phyloP scores from a whole-genome alignment of 2,797 vertebrate genomes.

The Periparus ater region DNA sequence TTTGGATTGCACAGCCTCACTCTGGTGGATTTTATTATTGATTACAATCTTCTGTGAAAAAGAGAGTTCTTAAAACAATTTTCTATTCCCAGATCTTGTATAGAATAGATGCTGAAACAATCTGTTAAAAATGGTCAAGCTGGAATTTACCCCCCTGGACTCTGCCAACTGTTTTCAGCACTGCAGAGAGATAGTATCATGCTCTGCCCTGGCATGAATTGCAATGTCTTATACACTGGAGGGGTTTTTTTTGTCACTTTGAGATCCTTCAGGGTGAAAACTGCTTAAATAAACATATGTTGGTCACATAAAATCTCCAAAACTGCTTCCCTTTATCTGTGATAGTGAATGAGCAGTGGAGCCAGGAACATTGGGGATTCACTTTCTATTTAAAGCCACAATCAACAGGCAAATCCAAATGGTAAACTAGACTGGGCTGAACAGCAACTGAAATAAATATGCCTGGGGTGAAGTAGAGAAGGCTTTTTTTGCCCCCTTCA shows the following conservation, averaged over 20 bases:
- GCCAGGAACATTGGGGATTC: not conserved
- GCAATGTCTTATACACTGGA: not conserved
- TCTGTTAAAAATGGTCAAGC: not conserved
- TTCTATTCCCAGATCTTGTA: not conserved
- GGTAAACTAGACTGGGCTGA: slow-evolving; percentile 10
- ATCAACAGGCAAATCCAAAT: slow-evolving; percentile 20
- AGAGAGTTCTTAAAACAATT: not conserved
- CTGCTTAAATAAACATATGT: not conserved
- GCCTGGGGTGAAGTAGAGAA: not conserved
- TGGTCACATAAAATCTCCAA: not conserved
- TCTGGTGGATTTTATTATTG: not conserved
- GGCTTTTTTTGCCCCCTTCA: not conserved
- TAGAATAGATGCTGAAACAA: not conserved
- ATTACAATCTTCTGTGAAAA: not conserved
- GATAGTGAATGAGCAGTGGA: not conserved
- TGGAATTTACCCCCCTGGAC: not conserved
- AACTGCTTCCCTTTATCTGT: not conserved
- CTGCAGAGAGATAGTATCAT: not conserved
- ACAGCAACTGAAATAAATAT: slow-evolving; percentile 11
- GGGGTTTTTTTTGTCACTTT: not conserved
- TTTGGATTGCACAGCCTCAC: not conserved
- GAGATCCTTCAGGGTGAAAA: not conserved
- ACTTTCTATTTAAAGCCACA: slow-evolving; percentile 18
- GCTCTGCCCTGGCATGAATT: not conserved
- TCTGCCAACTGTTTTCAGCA: not conserved